These are phyloP conservation scores for Trachelipus rathkii DNA, from an alignment of 1,140 invertebrate species.

Conservation along the genomic window DNA sequence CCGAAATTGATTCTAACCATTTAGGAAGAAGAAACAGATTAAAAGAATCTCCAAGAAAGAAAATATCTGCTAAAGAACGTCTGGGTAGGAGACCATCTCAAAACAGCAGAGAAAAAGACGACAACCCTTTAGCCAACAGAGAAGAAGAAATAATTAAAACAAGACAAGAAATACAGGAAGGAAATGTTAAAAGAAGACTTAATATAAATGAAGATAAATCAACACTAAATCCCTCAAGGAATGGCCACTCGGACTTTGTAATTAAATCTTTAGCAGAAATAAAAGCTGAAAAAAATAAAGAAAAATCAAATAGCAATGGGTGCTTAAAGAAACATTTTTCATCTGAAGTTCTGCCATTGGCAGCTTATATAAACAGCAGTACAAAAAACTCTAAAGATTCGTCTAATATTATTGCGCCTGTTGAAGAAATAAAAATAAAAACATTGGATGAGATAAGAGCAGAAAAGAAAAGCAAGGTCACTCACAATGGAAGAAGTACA, in stretches of 20 bases:
- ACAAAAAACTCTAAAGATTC: not conserved
- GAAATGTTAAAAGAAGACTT: not conserved
- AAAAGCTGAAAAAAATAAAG: not conserved
- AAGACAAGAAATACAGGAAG: not conserved
- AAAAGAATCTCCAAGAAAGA: too few species aligned
- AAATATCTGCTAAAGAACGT: not conserved
- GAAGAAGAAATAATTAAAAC: not conserved
- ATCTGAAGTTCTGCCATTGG: not conserved
- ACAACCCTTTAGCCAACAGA: too few species aligned
- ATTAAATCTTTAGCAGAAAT: slow-evolving; percentile 1
- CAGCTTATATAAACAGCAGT: not conserved
- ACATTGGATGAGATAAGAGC: not conserved
- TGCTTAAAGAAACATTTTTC: not conserved
- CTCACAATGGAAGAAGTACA: not conserved
- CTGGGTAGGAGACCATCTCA: not conserved
- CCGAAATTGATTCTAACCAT: too few species aligned
- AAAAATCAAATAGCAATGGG: not conserved
- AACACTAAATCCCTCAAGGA: not conserved
- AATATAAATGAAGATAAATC: not conserved
- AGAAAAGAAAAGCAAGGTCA: not conserved
- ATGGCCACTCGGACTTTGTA: not conserved
- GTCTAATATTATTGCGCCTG: not conserved
- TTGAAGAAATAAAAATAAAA: not conserved
- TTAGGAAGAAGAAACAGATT: too few species aligned
- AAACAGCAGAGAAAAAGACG: too few species aligned